Conservation (phyloP, 2,113 vertebrate genomes). For the Rutilus rutilus region DNA sequence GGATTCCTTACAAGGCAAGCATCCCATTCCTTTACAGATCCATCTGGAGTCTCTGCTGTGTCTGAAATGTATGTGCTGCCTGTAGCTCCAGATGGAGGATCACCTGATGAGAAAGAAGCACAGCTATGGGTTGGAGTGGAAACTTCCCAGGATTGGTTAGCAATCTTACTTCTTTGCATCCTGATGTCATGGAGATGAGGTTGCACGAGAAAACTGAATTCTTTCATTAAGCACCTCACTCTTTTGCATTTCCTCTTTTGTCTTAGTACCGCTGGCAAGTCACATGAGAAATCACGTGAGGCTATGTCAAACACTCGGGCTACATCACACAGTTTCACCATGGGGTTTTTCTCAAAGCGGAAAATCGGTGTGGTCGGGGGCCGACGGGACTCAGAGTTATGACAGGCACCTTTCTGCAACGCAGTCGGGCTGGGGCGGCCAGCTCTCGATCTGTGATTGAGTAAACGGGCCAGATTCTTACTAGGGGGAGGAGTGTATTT, state of each 20-base stretch:
- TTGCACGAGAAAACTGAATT: constrained; percentile 37
- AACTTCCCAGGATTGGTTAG: constrained; percentile 40
- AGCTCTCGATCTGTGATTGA: not conserved
- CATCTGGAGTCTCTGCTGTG: constrained; percentile 8
- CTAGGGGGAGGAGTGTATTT: constrained; percentile 44
- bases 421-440: not conserved
- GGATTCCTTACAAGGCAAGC: not conserved
- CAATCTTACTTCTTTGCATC: constrained; percentile 39
- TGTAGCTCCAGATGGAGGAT: constrained; percentile 31
- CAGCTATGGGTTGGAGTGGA: constrained; percentile 51
- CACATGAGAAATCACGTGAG: constrained; percentile 52
- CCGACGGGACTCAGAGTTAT: not conserved
- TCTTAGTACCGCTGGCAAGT: constrained; percentile 41
- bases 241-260: constrained; percentile 37
- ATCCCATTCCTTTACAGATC: not conserved
- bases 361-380: not conserved
- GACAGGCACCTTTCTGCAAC: constrained; percentile 5
- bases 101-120: constrained; percentile 59
- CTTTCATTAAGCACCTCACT: constrained; percentile 45
- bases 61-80: not conserved
- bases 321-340: constrained; percentile 54
- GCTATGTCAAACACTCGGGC: constrained; percentile 52
- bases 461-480: constrained; percentile 28
- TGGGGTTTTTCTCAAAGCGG: constrained; percentile 32
- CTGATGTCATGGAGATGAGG: not conserved